Evolutionary conservation across 2,888 invertebrate species (phyloP).

Genomic region (Branchellion lobata): DNA sequence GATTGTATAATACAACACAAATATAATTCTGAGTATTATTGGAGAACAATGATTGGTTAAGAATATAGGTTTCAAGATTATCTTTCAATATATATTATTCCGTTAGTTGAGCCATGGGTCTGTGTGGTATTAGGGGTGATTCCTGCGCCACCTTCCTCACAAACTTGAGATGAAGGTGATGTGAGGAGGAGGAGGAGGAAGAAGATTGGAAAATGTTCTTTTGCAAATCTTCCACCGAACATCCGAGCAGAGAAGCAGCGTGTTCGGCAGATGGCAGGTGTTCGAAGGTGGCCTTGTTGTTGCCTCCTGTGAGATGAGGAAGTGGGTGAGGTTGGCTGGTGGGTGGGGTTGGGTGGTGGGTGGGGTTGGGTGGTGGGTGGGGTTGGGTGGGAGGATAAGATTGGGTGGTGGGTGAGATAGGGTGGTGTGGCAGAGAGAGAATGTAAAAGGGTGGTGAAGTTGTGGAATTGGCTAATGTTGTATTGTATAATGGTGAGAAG

Average conservation of each 20-base stretch:
- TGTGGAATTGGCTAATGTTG: conserved; percentile 62
- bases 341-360: too few species aligned
- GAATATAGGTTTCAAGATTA: too few species aligned
- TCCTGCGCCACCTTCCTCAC: too few species aligned
- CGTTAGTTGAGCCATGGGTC: too few species aligned
- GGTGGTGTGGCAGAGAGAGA: too few species aligned
- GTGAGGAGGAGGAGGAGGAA: conserved; percentile 6
- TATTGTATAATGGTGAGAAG: neutral
- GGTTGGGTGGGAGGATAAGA: too few species aligned
- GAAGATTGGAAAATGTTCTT: conserved; percentile 71
- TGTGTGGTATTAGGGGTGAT: too few species aligned
- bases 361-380: too few species aligned
- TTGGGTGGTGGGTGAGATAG: too few species aligned
- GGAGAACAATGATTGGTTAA: neutral
- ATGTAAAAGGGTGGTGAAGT: neutral
- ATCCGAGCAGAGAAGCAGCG: conserved; percentile 65
- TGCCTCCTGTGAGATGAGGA: conserved; percentile 58
- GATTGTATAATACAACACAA: neutral
- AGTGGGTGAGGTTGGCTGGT: neutral
- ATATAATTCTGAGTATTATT: neutral
- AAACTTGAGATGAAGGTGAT: neutral
- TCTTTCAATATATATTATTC: too few species aligned
- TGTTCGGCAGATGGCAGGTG: conserved; percentile 59
- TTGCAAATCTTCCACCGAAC: conserved; percentile 78
- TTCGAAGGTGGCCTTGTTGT: conserved; percentile 62